phyloP scores from a whole-genome alignment of 2,888 invertebrate species.

The Neuroscelio doddi region DNA sequence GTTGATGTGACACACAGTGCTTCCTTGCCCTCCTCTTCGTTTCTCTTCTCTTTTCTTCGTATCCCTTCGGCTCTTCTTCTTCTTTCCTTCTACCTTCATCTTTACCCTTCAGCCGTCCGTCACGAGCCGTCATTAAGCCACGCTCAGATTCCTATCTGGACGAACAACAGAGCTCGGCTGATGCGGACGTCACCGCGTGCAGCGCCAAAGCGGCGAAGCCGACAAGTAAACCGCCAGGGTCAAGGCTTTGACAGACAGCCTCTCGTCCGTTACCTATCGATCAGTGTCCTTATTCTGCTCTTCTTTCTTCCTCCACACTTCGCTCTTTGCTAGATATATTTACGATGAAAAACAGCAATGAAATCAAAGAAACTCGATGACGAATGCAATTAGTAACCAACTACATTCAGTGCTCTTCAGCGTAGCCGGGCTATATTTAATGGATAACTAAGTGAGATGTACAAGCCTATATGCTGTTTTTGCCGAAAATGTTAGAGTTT shows the following conservation, averaged over 20 bases:
- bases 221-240: slow-evolving; percentile 15
- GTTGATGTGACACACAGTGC: slow-evolving; percentile 64
- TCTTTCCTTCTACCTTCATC: slow-evolving; percentile 33
- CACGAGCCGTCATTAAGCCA: slow-evolving; percentile 66
- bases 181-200: slow-evolving; percentile 31
- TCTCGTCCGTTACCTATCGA: slow-evolving; percentile 57
- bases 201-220: slow-evolving; percentile 52
- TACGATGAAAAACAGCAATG: too few species aligned
- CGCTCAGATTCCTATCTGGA: slow-evolving; percentile 66
- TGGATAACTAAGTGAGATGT: slow-evolving; percentile 9
- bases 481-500: neutral
- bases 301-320: slow-evolving; percentile 5
- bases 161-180: slow-evolving; percentile 46
- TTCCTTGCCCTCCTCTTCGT: slow-evolving; percentile 3
- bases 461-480: neutral
- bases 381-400: slow-evolving; percentile 60
- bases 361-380: slow-evolving; percentile 52
- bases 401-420: neutral
- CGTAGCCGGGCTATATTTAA: slow-evolving; percentile 1
- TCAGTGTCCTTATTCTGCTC: slow-evolving; percentile 55
- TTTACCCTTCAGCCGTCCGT: slow-evolving; percentile 36
- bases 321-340: slow-evolving; percentile 8
- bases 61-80: slow-evolving; percentile 21
- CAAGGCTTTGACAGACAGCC: slow-evolving; percentile 13
- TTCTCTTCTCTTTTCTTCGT: slow-evolving; percentile 8